Evolutionary conservation across 2,888 invertebrate genomes (phyloP).

Genomic region (Aleiodes leptofemur): DNA sequence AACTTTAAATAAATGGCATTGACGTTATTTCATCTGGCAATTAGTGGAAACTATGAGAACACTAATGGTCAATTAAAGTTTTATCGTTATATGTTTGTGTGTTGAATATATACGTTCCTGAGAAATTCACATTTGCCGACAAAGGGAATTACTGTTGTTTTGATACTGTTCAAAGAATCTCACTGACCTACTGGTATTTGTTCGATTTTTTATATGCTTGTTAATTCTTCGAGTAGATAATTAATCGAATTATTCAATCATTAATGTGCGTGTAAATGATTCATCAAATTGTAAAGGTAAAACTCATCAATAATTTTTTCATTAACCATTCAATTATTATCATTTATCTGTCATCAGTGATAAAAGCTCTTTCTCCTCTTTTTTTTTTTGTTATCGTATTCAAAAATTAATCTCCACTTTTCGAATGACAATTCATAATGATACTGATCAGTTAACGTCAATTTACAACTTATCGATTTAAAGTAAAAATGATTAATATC

Average conservation of each 20-base stretch:
- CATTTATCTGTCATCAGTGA: neutral
- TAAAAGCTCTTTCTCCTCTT: no score
- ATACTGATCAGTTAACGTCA: no score
- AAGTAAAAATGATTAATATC: no score
- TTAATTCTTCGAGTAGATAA: constrained; percentile 11
- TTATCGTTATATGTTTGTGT: constrained; percentile 5
- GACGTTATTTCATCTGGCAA: constrained; percentile 28
- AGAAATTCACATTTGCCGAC: constrained; percentile 35
- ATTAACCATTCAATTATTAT: neutral
- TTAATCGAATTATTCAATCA: constrained; percentile 15
- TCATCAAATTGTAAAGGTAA: neutral
- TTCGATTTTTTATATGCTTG: constrained; percentile 5
- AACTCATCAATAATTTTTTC: neutral
- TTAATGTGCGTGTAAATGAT: constrained; percentile 8
- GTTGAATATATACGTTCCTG: constrained; percentile 7
- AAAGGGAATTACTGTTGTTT: constrained; percentile 19
- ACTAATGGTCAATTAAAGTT: constrained; percentile 36
- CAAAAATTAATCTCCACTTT: no score
- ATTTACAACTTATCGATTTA: no score
- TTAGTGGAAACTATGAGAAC: constrained; percentile 30
- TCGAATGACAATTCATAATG: no score
- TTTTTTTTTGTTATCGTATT: no score
- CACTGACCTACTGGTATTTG: constrained; percentile 35
- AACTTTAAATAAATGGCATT: constrained; percentile 4
- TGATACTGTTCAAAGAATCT: constrained; percentile 1